A percentile compares a stretch with the other conserved stretches of the same genome.
These are phyloP conservation scores for Enteromius anoplus DNA, from an alignment of 2,797 vertebrate species.

Conservation along the genomic window DNA sequence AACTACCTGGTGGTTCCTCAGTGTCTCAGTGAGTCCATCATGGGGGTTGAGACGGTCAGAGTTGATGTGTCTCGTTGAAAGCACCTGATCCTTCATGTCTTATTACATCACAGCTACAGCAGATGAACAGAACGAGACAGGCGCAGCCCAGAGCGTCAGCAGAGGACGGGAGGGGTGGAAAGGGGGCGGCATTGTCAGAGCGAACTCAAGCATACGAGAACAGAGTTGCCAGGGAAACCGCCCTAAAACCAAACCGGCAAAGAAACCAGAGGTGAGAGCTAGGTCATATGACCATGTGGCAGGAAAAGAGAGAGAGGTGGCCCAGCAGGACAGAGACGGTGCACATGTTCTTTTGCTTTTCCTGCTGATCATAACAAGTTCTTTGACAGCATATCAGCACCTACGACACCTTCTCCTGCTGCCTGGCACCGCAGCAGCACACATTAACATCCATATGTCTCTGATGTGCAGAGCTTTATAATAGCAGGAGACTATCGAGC, in stretches of 20 bases:
- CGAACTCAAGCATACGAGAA: constrained; percentile 46
- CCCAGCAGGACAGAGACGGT: constrained; percentile 19
- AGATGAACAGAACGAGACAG: constrained; percentile 33
- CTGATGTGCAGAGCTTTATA: constrained; percentile 21
- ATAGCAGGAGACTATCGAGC: constrained; percentile 8
- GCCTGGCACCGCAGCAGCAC: constrained; percentile 30
- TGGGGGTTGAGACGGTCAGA: constrained; percentile 4
- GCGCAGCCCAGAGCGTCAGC: constrained; percentile 23
- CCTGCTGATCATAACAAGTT: constrained; percentile 42
- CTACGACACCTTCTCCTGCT: constrained; percentile 29
- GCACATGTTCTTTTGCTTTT: constrained; percentile 25
- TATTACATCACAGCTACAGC: constrained; percentile 31
- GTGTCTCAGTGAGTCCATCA: constrained; percentile 16
- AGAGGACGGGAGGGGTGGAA: constrained; percentile 16
- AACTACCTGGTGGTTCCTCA: not conserved
- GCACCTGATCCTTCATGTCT: constrained; percentile 32
- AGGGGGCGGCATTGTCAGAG: constrained; percentile 7
- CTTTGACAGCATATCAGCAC: constrained; percentile 9
- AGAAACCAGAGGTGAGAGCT: constrained; percentile 61
- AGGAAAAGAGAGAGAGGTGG: constrained; percentile 25
- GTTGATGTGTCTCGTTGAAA: constrained; percentile 1
- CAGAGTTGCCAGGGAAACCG: constrained; percentile 71
- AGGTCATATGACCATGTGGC: constrained; percentile 23
- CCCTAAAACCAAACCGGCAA: constrained; percentile 71
- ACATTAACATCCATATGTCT: constrained; percentile 23